Base-by-base conservation (phyloP, 1,140 invertebrate species). In the Psix sp. region DNA sequence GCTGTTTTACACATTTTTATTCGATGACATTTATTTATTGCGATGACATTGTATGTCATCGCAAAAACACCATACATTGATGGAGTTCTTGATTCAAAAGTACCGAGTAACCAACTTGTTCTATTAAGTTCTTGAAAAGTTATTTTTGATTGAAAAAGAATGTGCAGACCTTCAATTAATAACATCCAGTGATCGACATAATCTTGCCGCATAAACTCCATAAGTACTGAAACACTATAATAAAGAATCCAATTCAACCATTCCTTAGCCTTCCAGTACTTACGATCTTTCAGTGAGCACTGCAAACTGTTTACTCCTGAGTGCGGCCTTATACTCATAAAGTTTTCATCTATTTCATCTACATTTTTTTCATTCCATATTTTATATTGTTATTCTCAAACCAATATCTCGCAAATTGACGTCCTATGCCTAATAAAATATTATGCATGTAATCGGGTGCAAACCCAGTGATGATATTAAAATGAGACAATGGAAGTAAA, bases 201-300 rank as follows among this genome's bases (percentile, higher is more conserved):
- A 40, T 56, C 48, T 3, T 24, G 21, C 1, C 7, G 18, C 7
- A 72, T 26, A 18, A 72, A n/a, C n/a, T 14, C 17, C 38, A 49
- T n/a, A 7, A 76, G 31, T 13, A 54, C 60, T 9, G 42, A 9
- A 14, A 46, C 14, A 48, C 16, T 24, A 43, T 67, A 71, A 31
- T 40, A 51, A 24, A 52, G 9, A 11, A 59, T 9, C 51, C 51
- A 76, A 48, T 38, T 33, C 4, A 31, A 38, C 67, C 67, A 76
- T 46, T 76, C 62, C 14, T 56, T 66, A 0, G 59, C 67, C 16
- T 71, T 66, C 39, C 59, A 76, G 16, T 16, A n/a, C 0, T 46
- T 54, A 9, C 21, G 33, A 7, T 21, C 38, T 5, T 24, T 31
- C 1, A 72, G 10, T 14, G 36, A 38, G 1, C 36, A 14, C 3